phyloP scores from a whole-genome alignment of 2,888 invertebrate genomes.

The Melangyna quadrimaculata region DNA sequence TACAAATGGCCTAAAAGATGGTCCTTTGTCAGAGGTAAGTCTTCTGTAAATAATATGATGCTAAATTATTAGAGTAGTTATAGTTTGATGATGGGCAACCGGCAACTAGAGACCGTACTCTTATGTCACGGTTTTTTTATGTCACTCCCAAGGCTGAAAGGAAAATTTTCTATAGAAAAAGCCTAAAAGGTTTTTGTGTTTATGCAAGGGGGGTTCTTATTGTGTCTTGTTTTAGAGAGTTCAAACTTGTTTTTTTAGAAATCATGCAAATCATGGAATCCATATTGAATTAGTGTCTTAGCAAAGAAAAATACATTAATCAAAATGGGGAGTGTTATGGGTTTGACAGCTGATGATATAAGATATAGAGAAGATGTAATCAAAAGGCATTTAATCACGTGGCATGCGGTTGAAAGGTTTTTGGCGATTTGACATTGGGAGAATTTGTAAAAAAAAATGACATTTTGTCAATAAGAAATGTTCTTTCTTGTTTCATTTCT shows the following conservation, averaged over 20 bases:
- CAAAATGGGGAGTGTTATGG: not conserved
- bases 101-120: not conserved
- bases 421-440: too few relatives aligned
- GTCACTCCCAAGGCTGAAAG: not conserved
- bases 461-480: too few relatives aligned
- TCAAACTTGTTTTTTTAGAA: not conserved
- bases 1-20: not conserved
- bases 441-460: too few relatives aligned
- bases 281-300: not conserved
- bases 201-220: not conserved
- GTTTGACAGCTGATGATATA: not conserved
- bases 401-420: not conserved
- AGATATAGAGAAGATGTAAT: not conserved
- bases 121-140: not conserved
- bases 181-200: not conserved
- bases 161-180: not conserved
- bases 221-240: not conserved
- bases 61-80: not conserved
- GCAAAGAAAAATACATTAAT: not conserved
- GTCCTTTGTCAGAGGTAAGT: slow-evolving; percentile 10
- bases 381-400: not conserved
- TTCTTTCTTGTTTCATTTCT: too few relatives aligned
- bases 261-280: not conserved
- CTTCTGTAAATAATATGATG: slow-evolving; percentile 1
- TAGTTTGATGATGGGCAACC: not conserved